These are phyloP conservation scores for Ptychoptera albimana DNA, from an alignment of 2,888 invertebrate genomes.

Conservation along the genomic window DNA sequence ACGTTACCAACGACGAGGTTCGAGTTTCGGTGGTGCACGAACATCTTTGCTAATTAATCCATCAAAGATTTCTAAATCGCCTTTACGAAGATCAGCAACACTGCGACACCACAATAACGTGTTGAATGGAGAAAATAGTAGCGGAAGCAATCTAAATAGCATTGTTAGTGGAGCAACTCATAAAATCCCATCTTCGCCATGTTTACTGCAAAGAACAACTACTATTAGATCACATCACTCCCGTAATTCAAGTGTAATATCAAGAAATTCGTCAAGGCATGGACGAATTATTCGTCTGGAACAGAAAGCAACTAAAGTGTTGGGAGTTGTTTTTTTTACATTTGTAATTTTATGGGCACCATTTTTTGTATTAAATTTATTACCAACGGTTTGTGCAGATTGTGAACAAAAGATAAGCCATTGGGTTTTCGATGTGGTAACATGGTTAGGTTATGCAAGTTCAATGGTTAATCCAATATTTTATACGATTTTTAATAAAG, in stretches of 20 bases:
- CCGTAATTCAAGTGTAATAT: slow-evolving; percentile 65
- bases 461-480: slow-evolving; percentile 93
- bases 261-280: slow-evolving; percentile 64
- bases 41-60: slow-evolving; percentile 43
- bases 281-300: slow-evolving; percentile 74
- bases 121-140: slow-evolving; percentile 14
- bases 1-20: slow-evolving; percentile 47
- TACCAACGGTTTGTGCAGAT: slow-evolving; percentile 66
- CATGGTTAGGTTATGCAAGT: slow-evolving; percentile 88
- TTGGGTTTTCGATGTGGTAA: slow-evolving; percentile 72
- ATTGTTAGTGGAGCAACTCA: slow-evolving; percentile 24
- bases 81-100: slow-evolving; percentile 43
- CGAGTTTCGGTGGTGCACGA: slow-evolving; percentile 52
- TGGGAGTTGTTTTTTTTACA: slow-evolving; percentile 87
- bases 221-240: slow-evolving; percentile 56
- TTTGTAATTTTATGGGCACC: slow-evolving; percentile 94
- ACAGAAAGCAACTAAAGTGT: slow-evolving; percentile 91
- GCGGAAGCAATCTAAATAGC: background rate
- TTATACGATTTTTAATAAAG: slow-evolving; percentile 90
- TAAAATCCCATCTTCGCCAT: slow-evolving; percentile 39
- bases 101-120: slow-evolving; percentile 35
- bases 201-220: slow-evolving; percentile 36
- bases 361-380: slow-evolving; percentile 78
- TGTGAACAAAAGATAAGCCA: slow-evolving; percentile 60
- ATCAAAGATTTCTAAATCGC: slow-evolving; percentile 22